These are phyloP conservation scores for Turritopsis dohrnii DNA, from an alignment of 30 jellyfish, hydroid and myxozoan species.

Conservation along the genomic window DNA sequence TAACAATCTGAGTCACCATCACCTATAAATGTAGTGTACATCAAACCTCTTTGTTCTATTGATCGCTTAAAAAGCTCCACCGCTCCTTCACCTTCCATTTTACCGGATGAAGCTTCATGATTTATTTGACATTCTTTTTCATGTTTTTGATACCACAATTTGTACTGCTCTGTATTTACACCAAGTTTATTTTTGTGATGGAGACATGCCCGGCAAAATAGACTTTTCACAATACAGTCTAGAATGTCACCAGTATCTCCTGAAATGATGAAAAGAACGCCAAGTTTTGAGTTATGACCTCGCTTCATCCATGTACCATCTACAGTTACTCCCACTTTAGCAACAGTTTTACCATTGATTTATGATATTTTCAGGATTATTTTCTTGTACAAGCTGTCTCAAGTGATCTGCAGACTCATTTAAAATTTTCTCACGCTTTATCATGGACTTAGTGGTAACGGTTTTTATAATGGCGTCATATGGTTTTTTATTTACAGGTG, in stretches of 20 bases:
- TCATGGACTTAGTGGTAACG: too few species aligned
- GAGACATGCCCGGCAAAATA: slow-evolving; percentile 26
- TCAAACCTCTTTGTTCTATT: not conserved
- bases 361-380: not conserved
- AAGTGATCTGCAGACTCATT: too few species aligned
- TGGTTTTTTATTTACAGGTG: too few species aligned
- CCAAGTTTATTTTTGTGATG: not conserved
- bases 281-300: slow-evolving; percentile 40
- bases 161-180: not conserved
- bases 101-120: slow-evolving; percentile 31
- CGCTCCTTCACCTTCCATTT: slow-evolving; percentile 39
- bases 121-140: slow-evolving; percentile 26
- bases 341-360: slow-evolving; percentile 16
- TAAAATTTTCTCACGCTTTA: too few species aligned
- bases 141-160: slow-evolving; percentile 26
- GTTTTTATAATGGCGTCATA: too few species aligned
- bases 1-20: not conserved
- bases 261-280: slow-evolving; percentile 39
- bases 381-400: too few species aligned
- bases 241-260: slow-evolving; percentile 37
- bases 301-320: slow-evolving; percentile 60
- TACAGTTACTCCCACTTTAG: slow-evolving; percentile 34
- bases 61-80: not conserved
- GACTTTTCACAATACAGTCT: slow-evolving; percentile 22
- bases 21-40: not conserved